Percentiles rank a stretch among this genome's conserved stretches.
These are phyloP conservation scores for Macrocentrus cingulum DNA, from an alignment of 1,140 invertebrate genomes.

Conservation along the genomic window DNA sequence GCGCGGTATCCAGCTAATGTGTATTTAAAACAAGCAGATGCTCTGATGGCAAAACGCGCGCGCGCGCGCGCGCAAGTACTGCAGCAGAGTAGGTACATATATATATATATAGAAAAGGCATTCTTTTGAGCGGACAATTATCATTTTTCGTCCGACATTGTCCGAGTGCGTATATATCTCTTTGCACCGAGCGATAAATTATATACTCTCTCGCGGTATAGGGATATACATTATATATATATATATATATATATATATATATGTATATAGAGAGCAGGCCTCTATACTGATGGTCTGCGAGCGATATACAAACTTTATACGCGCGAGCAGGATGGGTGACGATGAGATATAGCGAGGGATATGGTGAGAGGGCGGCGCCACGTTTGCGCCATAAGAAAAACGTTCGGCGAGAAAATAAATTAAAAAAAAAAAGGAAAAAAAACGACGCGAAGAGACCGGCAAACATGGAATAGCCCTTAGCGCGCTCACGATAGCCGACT, in stretches of 20 bases:
- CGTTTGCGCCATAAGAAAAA: slow-evolving; percentile 48
- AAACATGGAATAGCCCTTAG: slow-evolving; percentile 61
- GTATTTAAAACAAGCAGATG: too few relatives aligned
- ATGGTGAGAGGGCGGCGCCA: slow-evolving; percentile 51
- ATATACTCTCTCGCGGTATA: slow-evolving; percentile 13
- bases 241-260: too few relatives aligned
- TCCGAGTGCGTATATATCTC: slow-evolving; percentile 20
- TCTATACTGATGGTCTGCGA: too few relatives aligned
- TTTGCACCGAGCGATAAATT: slow-evolving; percentile 8
- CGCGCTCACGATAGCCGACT: slow-evolving; percentile 51
- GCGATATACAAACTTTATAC: background rate
- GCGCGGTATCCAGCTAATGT: too few relatives aligned
- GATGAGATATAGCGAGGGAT: slow-evolving; percentile 29
- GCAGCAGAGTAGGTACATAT: too few relatives aligned
- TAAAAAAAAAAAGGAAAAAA: slow-evolving; percentile 36
- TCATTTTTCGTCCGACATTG: slow-evolving; percentile 27
- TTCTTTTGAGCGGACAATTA: slow-evolving; percentile 16
- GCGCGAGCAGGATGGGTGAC: slow-evolving; percentile 40
- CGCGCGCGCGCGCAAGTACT: too few relatives aligned
- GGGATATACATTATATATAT: slow-evolving; percentile 25
- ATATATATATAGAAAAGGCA: too few relatives aligned
- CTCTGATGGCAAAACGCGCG: too few relatives aligned
- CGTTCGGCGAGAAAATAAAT: slow-evolving; percentile 29
- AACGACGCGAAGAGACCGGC: slow-evolving; percentile 51
- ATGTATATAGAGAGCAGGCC: too few relatives aligned